phyloP scores from a whole-genome alignment of 1,140 invertebrate genomes.

The Berghia stephanieae region DNA sequence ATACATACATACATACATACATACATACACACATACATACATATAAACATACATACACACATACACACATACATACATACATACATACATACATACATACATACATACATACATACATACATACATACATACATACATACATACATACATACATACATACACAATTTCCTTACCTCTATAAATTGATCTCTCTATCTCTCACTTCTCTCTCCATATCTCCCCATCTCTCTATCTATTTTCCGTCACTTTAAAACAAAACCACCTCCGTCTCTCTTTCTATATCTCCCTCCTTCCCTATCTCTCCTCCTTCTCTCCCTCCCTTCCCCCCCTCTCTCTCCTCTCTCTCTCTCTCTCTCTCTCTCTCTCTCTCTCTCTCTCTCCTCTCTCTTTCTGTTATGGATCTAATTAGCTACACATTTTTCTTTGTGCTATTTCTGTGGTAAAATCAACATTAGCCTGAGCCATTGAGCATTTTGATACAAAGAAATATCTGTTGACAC shows the following conservation, averaged over 20 bases:
- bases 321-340: neutral
- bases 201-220: too few relatives aligned
- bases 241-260: too few relatives aligned
- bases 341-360: neutral
- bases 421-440: too few relatives aligned
- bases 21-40: neutral
- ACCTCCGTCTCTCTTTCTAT: neutral
- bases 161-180: too few relatives aligned
- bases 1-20: neutral
- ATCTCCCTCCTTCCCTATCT: neutral
- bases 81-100: slow-evolving; percentile 24
- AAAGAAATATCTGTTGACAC: too few relatives aligned
- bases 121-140: slow-evolving; percentile 12
- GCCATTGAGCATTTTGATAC: too few relatives aligned
- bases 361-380: too few relatives aligned
- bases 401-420: too few relatives aligned
- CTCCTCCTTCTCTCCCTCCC: neutral
- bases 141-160: neutral
- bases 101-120: slow-evolving; percentile 22
- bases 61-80: slow-evolving; percentile 29
- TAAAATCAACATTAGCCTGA: too few relatives aligned
- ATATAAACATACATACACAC: neutral
- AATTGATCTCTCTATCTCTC: too few relatives aligned
- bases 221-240: too few relatives aligned
- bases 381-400: too few relatives aligned